A percentile compares a stretch with the other conserved stretches of the same genome.
Evolutionary conservation across 1,140 invertebrate species (phyloP).

Genomic region (Heliothis virescens): DNA sequence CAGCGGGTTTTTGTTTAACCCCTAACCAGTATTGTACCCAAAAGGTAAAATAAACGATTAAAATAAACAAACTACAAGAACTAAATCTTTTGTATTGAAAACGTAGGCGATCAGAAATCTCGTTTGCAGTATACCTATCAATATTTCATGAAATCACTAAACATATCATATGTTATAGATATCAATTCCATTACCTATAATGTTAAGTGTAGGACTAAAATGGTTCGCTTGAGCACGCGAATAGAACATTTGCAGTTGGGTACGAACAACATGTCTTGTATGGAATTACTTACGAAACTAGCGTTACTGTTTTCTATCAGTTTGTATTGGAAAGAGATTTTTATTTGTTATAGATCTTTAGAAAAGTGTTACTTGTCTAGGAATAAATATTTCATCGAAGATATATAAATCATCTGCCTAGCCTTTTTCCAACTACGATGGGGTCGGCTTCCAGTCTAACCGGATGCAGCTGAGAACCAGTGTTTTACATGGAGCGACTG

Average conservation of each 20-base stretch:
- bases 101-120: background rate
- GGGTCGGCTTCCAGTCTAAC: too few relatives aligned
- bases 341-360: background rate
- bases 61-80: too few relatives aligned
- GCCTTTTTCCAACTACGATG: too few relatives aligned
- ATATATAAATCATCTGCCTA: too few relatives aligned
- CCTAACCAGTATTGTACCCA: too few relatives aligned
- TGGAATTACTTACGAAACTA: background rate
- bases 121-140: background rate
- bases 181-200: slow-evolving; percentile 33
- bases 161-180: slow-evolving; percentile 9
- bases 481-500: too few relatives aligned
- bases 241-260: slow-evolving; percentile 20
- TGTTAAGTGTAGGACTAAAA: slow-evolving; percentile 18
- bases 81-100: background rate
- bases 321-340: slow-evolving; percentile 5
- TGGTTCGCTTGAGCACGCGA: slow-evolving; percentile 14
- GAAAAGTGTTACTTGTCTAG: background rate
- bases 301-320: background rate
- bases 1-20: too few relatives aligned
- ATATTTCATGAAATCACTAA: slow-evolving; percentile 7
- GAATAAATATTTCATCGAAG: too few relatives aligned
- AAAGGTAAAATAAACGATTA: too few relatives aligned
- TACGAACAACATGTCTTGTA: slow-evolving; percentile 7
- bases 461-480: too few relatives aligned